phyloP scores from a whole-genome alignment of 2,797 vertebrate genomes.

The Anguilla megastoma region DNA sequence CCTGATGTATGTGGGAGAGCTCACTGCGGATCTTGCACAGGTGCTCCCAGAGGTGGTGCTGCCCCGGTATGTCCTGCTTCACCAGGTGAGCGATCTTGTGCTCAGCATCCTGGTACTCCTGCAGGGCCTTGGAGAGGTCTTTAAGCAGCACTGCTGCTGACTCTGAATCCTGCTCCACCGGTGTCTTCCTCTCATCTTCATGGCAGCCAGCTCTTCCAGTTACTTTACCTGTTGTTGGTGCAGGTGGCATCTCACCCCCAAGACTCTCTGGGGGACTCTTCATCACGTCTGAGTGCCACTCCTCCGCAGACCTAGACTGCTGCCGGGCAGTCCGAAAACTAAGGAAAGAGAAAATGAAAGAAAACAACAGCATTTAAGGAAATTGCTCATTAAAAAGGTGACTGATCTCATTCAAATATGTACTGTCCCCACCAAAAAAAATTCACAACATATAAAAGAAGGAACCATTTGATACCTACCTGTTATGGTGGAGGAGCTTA shows the following conservation, averaged over 20 bases:
- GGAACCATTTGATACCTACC: slow-evolving; percentile 64
- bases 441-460: background rate
- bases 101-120: slow-evolving; percentile 88
- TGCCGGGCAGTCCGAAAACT: slow-evolving; percentile 63
- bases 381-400: background rate
- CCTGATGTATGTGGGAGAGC: slow-evolving; percentile 89
- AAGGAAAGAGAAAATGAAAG: slow-evolving; percentile 26
- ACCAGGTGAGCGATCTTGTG: slow-evolving; percentile 80
- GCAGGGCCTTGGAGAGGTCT: slow-evolving; percentile 86
- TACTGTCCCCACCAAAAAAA: background rate
- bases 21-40: slow-evolving; percentile 89
- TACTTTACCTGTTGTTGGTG: slow-evolving; percentile 45
- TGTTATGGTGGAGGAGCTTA: slow-evolving; percentile 70
- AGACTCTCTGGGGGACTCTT: slow-evolving; percentile 57
- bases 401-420: background rate
- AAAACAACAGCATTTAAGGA: background rate
- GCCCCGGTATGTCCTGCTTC: slow-evolving; percentile 78
- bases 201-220: slow-evolving; percentile 49
- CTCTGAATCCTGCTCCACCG: slow-evolving; percentile 61
- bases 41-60: slow-evolving; percentile 87
- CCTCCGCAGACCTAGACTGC: slow-evolving; percentile 59
- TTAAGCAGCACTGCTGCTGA: slow-evolving; percentile 73
- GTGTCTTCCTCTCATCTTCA: slow-evolving; percentile 32
- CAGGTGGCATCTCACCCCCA: slow-evolving; percentile 51
- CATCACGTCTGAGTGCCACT: slow-evolving; percentile 61